A percentile compares a stretch with the other conserved stretches of the same genome.
Conservation (phyloP, 53 echinoderm and acorn worm species). For the Antedon mediterranea region DNA sequence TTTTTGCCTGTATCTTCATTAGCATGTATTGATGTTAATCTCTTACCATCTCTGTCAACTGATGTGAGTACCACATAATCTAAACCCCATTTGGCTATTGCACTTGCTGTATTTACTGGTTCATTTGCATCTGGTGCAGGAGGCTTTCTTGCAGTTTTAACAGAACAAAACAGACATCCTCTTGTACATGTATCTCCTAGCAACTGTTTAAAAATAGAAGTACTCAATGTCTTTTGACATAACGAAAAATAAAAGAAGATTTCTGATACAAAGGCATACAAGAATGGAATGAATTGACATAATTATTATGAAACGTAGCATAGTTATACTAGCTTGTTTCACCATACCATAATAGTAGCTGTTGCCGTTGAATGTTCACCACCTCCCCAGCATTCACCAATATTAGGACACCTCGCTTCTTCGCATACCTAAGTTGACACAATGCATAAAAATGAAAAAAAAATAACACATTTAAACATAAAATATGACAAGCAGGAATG, state of each 20-base stretch:
- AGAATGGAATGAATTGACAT: no score
- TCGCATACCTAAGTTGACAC: constrained; percentile 78
- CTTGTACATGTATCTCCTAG: constrained; percentile 91
- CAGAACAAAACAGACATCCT: constrained; percentile 89
- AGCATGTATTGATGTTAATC: no score
- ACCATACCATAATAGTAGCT: constrained; percentile 93
- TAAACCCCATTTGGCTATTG: constrained; percentile 84
- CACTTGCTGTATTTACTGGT: constrained; percentile 78
- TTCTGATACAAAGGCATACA: no score
- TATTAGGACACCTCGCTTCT: constrained; percentile 90
- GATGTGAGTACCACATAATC: constrained; percentile 96
- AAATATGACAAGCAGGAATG: no score
- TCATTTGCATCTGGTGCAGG: constrained; percentile 83
- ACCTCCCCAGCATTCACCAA: constrained; percentile 98
- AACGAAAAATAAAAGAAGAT: neutral
- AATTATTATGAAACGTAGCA: no score
- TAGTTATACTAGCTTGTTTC: no score
- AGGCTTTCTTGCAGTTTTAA: constrained; percentile 80
- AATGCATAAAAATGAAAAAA: no score
- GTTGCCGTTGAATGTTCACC: constrained; percentile 86
- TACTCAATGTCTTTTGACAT: neutral
- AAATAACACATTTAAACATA: no score
- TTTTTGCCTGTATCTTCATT: no score
- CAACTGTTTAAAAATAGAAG: constrained; percentile 30
- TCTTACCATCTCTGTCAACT: constrained; percentile 98